Evolutionary conservation across 1,140 invertebrate species (phyloP), one percentile per base, ranked within the genome.

Genomic region (Cryptotermes secundus): DNA sequence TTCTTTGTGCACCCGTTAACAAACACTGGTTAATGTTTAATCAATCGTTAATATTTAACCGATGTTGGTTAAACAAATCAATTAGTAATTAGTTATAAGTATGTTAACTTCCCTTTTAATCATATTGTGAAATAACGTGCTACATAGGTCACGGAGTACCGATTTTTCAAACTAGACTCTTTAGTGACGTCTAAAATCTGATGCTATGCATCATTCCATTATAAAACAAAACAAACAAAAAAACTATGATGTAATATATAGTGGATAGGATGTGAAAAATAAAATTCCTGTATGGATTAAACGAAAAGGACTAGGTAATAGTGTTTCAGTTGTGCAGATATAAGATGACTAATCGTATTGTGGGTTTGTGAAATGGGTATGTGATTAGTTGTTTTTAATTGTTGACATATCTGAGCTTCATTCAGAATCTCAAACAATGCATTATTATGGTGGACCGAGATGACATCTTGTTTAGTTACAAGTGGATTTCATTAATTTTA

Each of bases 1-100:
- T 72, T 72, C 59, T n/a, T 72, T 72, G 59, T 72, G 59, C 59
- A 72, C 59, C 59, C 59, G 59, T 72, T 72, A 72, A 72, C 59
- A 72, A 26, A 72, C 59, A 72, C 59, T 72, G 59, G 59, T 72
- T 72, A 72, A 72, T 72, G 59, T 72, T 31, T 72, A 72, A 72
- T 72, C 59, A 72, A 31, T 31, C n/a, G 59, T 72, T 72, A 72
- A 72, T 31, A 72, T 72, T 72, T 72, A 72, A 72, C 26, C 6
- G n/a, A 72, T 72, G 59, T 72, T 72, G 59, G 59, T 72, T 31
- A 72, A n/a, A 72, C 26, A 26, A 72, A 72, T 10, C n/a, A 31
- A 26, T 72, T 72, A 72, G n/a, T 72, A 72, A n/a, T 72, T 72
- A 72, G 59, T n/a, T n/a, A n/a, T n/a, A 72, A 72, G n/a, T 72